Percentiles rank a stretch among this genome's conserved stretches.
Conservation (phyloP, 2,797 vertebrate species). For the Gymnothorax reevesii region DNA sequence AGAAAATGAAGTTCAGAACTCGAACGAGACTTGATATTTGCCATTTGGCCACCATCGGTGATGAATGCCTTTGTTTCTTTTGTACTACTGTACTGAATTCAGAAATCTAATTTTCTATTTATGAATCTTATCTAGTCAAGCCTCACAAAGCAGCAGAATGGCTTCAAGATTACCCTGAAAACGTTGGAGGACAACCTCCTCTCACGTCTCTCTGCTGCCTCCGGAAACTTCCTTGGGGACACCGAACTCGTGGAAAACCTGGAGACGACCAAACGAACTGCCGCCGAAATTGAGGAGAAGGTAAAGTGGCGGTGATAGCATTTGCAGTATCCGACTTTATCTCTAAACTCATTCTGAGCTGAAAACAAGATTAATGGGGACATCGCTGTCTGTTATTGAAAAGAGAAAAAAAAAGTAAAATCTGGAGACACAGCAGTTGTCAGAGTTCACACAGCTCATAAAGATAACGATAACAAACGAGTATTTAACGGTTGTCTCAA, state of each 20-base stretch:
- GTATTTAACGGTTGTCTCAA: conserved; percentile 1
- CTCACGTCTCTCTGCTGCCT: conserved; percentile 87
- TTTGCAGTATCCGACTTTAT: not conserved
- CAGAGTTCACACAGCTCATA: not conserved
- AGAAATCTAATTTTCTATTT: not conserved
- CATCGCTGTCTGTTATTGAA: not conserved
- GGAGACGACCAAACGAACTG: conserved; percentile 89
- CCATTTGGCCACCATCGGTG: not conserved
- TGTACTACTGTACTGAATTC: not conserved
- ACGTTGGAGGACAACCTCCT: conserved; percentile 89
- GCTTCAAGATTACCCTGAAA: conserved; percentile 96
- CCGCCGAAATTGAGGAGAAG: conserved; percentile 89
- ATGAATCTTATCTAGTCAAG: conserved; percentile 75
- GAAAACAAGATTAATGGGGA: conserved; percentile 6
- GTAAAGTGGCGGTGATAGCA: conserved; percentile 55
- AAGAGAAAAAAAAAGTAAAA: not conserved
- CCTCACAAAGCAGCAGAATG: conserved; percentile 92
- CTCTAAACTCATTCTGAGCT: not conserved
- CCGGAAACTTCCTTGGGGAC: conserved; percentile 91
- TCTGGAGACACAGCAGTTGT: not conserved
- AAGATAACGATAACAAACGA: not conserved
- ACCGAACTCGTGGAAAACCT: conserved; percentile 89
- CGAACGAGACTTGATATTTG: not conserved
- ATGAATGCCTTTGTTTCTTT: conserved; percentile 8
- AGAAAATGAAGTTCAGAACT: not conserved